Percentiles rank a stretch among this genome's conserved stretches.
Evolutionary conservation across 2,888 invertebrate species (phyloP).

Genomic region (Notocelia uddmanniana): DNA sequence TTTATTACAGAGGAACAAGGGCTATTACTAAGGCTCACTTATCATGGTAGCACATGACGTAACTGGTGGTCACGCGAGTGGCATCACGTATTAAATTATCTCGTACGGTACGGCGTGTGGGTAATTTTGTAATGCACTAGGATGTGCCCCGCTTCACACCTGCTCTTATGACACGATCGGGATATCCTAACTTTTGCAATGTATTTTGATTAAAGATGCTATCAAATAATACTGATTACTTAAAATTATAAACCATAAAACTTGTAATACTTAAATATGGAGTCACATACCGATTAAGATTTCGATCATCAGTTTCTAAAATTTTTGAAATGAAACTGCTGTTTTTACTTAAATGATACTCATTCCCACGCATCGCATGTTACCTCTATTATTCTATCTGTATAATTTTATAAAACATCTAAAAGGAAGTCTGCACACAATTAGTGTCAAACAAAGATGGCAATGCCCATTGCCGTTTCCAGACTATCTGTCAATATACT

Average conservation of each 20-base stretch:
- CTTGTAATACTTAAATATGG: too few relatives aligned
- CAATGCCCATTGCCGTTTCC: not conserved
- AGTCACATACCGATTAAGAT: too few relatives aligned
- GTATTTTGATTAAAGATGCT: not conserved
- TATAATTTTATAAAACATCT: not conserved
- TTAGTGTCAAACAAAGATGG: not conserved
- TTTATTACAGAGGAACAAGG: not conserved
- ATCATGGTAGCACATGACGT: conserved; percentile 15
- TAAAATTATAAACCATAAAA: too few relatives aligned
- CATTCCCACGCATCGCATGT: not conserved
- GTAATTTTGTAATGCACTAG: conserved; percentile 36
- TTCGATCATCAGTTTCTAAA: not conserved
- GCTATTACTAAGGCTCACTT: not conserved
- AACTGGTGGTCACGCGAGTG: conserved; percentile 33
- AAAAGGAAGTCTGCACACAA: conserved; percentile 1
- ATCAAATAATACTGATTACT: too few relatives aligned
- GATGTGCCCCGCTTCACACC: conserved; percentile 36
- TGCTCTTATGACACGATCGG: conserved; percentile 15
- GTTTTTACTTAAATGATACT: not conserved
- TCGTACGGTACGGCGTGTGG: conserved; percentile 23
- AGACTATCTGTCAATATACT: not conserved
- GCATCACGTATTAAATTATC: conserved; percentile 38
- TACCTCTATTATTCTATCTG: not conserved
- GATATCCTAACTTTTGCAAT: conserved; percentile 26
- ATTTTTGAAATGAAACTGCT: not conserved